A percentile compares a stretch with the other conserved stretches of the same genome.
Evolutionary conservation across 2,797 vertebrate genomes (phyloP).

Genomic region (Acrossocheilus fasciatus): DNA sequence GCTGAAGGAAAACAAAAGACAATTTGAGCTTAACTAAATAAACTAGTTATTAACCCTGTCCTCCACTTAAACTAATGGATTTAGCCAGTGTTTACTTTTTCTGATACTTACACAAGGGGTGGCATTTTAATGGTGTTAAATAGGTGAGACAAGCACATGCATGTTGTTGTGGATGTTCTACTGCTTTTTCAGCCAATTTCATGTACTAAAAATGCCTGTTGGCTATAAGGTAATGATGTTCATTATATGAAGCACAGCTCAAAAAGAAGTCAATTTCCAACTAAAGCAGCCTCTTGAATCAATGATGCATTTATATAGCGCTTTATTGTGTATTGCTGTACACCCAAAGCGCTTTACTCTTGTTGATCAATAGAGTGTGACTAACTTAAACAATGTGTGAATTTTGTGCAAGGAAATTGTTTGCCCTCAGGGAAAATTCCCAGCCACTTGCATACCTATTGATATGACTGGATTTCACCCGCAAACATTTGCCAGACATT

Average conservation of each 20-base stretch:
- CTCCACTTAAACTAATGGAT: conserved; percentile 61
- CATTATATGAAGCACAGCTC: not conserved
- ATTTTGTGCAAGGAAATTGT: not conserved
- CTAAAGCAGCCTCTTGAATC: not conserved
- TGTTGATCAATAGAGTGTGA: not conserved
- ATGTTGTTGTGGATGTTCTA: conserved; percentile 25
- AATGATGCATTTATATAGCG: no score
- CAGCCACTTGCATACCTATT: not conserved
- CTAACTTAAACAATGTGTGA: not conserved
- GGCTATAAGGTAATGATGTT: not conserved
- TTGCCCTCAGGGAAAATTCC: not conserved
- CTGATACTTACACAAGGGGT: conserved; percentile 24
- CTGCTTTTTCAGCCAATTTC: not conserved
- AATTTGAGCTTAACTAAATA: conserved; percentile 61
- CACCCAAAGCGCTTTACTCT: no score
- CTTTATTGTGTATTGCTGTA: no score
- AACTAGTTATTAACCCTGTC: conserved; percentile 60
- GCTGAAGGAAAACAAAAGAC: conserved; percentile 55
- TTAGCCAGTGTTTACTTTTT: conserved; percentile 54
- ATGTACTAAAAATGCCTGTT: no score
- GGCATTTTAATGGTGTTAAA: conserved; percentile 44
- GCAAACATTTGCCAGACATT: not conserved
- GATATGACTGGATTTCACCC: not conserved
- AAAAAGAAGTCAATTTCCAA: not conserved
- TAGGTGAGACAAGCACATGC: conserved; percentile 15